phyloP scores from a whole-genome alignment of 2,113 vertebrate genomes.

The Agelaius tricolor region DNA sequence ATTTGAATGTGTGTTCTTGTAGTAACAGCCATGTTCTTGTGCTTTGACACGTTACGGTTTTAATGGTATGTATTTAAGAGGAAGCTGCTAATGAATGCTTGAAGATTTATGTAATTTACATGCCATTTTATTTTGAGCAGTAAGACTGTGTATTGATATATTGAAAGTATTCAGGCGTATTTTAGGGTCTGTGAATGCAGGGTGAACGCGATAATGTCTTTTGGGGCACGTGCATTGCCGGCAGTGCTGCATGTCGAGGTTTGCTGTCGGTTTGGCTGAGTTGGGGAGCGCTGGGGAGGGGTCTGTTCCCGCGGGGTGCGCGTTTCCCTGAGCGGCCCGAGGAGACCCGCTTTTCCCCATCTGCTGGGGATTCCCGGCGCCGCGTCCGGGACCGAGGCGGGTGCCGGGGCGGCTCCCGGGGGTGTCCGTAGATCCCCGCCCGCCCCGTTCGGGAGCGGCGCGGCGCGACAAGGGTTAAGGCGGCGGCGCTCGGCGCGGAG shows the following conservation, averaged over 20 bases:
- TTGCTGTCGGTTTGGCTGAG: background rate
- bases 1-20: background rate
- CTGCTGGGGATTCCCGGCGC: background rate
- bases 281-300: background rate
- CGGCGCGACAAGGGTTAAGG: constrained; percentile 71
- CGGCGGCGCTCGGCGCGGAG: constrained; percentile 82
- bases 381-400: background rate
- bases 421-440: background rate
- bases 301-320: background rate
- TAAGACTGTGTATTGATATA: accelerated
- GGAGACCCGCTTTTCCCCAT: background rate
- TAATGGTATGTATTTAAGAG: background rate
- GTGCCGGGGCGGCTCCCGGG: background rate
- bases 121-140: background rate
- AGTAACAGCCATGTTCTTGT: background rate
- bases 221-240: background rate
- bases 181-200: background rate
- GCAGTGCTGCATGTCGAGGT: background rate
- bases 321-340: background rate
- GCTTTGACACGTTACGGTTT: background rate
- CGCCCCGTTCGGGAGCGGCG: background rate
- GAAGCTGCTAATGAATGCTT: background rate
- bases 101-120: background rate
- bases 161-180: background rate
- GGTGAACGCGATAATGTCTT: accelerated